These are phyloP conservation scores for Drosophila pseudoananassae DNA, from an alignment of 1,140 invertebrate species.

Conservation along the genomic window DNA sequence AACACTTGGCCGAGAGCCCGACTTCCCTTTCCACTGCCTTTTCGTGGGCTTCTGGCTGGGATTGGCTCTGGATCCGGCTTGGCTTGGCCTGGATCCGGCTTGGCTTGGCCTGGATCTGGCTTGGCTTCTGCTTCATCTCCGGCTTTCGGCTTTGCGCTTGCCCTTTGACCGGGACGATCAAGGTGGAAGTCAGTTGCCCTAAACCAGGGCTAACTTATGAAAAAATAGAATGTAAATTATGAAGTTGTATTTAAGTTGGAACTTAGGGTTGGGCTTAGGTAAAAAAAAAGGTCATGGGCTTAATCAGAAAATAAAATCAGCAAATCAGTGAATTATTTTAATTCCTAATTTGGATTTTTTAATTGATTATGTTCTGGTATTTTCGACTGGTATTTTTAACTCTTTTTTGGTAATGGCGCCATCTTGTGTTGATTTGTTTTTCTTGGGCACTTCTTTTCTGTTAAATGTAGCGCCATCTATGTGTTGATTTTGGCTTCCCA, in stretches of 20 bases:
- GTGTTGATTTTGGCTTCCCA: background rate
- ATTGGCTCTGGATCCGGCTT: conserved; percentile 6
- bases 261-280: too few relatives aligned
- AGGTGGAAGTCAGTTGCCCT: conserved; percentile 50
- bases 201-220: background rate
- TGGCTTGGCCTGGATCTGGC: conserved; percentile 30
- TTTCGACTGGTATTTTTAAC: too few relatives aligned
- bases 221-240: too few relatives aligned
- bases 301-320: too few relatives aligned
- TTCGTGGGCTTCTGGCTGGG: conserved; percentile 10
- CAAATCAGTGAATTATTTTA: too few relatives aligned
- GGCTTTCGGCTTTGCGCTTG: conserved; percentile 27
- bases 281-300: too few relatives aligned
- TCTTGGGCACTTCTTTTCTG: background rate
- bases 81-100: conserved; percentile 28
- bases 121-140: conserved; percentile 30
- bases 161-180: conserved; percentile 25
- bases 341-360: too few relatives aligned
- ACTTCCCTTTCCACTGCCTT: conserved; percentile 21
- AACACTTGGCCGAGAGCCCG: conserved; percentile 15
- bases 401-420: too few relatives aligned
- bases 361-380: too few relatives aligned
- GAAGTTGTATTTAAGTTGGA: too few relatives aligned
- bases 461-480: background rate
- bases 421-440: too few relatives aligned